phyloP scores from a whole-genome alignment of 2,797 vertebrate genomes.

The Myotis planiceps region DNA sequence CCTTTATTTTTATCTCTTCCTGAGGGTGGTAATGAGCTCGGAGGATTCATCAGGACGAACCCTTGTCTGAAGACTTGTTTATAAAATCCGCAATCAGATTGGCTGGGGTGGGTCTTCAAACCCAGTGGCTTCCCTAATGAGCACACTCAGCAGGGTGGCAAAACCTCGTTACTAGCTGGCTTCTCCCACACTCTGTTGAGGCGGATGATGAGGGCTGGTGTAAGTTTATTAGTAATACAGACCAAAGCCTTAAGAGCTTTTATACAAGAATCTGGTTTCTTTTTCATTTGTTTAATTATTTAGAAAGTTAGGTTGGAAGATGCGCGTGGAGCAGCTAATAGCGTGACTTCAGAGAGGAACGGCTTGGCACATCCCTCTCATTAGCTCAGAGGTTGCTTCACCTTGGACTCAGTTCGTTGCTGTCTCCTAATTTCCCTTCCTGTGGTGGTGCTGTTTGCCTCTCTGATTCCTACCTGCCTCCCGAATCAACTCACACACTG shows the following conservation, averaged over 20 bases:
- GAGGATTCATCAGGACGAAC: conserved; percentile 71
- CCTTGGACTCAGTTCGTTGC: neutral
- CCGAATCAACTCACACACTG: neutral
- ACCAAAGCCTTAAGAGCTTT: conserved; percentile 60
- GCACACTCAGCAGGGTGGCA: conserved; percentile 49
- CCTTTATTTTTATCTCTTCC: conserved; percentile 82
- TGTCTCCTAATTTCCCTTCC: neutral
- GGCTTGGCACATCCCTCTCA: neutral
- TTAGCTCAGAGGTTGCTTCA: neutral
- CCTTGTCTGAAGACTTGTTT: conserved; percentile 79
- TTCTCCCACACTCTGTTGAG: conserved; percentile 66
- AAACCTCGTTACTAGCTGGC: conserved; percentile 61
- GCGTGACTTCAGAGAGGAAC: conserved; percentile 45
- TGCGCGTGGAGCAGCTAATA: conserved; percentile 43
- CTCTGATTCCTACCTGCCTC: neutral
- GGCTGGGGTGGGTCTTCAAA: conserved; percentile 60
- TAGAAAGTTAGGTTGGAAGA: conserved; percentile 66
- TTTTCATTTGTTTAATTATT: conserved; percentile 75
- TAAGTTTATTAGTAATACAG: conserved; percentile 66
- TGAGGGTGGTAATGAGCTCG: conserved; percentile 78
- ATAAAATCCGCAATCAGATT: conserved; percentile 78
- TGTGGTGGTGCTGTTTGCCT: neutral
- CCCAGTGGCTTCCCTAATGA: conserved; percentile 65
- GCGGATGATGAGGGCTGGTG: neutral
- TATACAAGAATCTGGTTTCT: conserved; percentile 31